A percentile compares a stretch with the other conserved stretches of the same genome.
Evolutionary conservation across 1,140 invertebrate species (phyloP).

Genomic region (Eupristina koningsbergeri): DNA sequence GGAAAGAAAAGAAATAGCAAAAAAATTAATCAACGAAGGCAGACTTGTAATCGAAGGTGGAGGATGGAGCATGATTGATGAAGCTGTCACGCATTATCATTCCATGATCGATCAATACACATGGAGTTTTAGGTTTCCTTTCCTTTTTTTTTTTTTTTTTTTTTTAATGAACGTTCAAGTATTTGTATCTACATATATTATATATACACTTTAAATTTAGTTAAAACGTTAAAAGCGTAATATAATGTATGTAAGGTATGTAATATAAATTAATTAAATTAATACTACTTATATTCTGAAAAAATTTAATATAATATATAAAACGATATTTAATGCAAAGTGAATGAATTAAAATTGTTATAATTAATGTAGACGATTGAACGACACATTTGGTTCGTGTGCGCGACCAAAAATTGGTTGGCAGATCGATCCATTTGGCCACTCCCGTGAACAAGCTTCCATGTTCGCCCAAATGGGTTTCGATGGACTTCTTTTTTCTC

Average conservation of each 20-base stretch:
- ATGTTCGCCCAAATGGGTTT: constrained; percentile 88
- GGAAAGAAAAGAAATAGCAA: constrained; percentile 74
- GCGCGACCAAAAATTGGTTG: constrained; percentile 87
- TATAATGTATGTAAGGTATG: no score
- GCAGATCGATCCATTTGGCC: constrained; percentile 96
- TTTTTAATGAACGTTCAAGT: no score
- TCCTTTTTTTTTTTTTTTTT: no score
- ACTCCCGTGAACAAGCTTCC: constrained; percentile 90
- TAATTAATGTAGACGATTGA: constrained; percentile 80
- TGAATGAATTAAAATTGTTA: no score
- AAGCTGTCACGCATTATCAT: constrained; percentile 92
- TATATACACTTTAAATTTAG: no score
- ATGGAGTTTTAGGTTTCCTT: constrained; percentile 76
- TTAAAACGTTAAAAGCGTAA: no score
- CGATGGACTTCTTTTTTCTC: constrained; percentile 90
- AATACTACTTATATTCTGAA: no score
- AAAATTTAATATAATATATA: no score
- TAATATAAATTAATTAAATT: no score
- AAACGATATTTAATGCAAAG: no score
- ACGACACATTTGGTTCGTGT: constrained; percentile 88
- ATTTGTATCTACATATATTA: no score
- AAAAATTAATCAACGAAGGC: constrained; percentile 80
- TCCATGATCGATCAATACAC: constrained; percentile 95
- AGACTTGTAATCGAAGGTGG: constrained; percentile 91
- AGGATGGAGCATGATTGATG: constrained; percentile 95